Conservation (phyloP, 2,888 invertebrate genomes). For the Amphipyra tragopoginis region DNA sequence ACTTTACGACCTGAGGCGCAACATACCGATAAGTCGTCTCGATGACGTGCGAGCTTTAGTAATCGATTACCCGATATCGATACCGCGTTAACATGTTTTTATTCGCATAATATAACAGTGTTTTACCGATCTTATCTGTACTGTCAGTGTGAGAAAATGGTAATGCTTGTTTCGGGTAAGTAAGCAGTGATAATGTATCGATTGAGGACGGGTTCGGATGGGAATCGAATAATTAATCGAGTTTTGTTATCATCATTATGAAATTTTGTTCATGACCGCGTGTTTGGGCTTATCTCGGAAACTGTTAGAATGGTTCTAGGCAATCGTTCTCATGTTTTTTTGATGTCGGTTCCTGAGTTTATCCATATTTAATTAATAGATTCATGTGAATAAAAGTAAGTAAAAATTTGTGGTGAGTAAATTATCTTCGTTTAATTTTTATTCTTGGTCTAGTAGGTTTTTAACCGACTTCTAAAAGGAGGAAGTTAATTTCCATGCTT, state of each 20-base stretch:
- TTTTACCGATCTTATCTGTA: conserved; percentile 47
- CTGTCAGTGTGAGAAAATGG: conserved; percentile 31
- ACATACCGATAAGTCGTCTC: conserved; percentile 62
- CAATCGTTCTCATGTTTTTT: no score
- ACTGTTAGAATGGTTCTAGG: neutral
- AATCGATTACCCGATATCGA: conserved; percentile 63
- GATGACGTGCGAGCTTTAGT: conserved; percentile 62
- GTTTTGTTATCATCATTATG: conserved; percentile 20
- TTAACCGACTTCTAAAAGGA: no score
- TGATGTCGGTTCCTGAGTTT: no score
- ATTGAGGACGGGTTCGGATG: conserved; percentile 15
- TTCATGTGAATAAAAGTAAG: no score
- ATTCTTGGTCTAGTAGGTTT: no score
- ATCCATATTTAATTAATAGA: no score
- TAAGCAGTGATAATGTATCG: conserved; percentile 27
- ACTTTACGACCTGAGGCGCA: conserved; percentile 56
- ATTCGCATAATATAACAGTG: conserved; percentile 50
- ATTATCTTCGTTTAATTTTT: no score
- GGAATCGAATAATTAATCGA: conserved; percentile 31
- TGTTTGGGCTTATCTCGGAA: conserved; percentile 9
- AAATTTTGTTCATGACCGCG: conserved; percentile 1
- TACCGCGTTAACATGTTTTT: conserved; percentile 45
- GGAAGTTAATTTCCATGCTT: no score
- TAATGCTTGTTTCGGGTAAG: conserved; percentile 28
- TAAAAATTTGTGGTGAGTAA: no score